These are phyloP conservation scores for Craseonycteris thonglongyai DNA, from an alignment of 2,113 vertebrate genomes.

Conservation along the genomic window DNA sequence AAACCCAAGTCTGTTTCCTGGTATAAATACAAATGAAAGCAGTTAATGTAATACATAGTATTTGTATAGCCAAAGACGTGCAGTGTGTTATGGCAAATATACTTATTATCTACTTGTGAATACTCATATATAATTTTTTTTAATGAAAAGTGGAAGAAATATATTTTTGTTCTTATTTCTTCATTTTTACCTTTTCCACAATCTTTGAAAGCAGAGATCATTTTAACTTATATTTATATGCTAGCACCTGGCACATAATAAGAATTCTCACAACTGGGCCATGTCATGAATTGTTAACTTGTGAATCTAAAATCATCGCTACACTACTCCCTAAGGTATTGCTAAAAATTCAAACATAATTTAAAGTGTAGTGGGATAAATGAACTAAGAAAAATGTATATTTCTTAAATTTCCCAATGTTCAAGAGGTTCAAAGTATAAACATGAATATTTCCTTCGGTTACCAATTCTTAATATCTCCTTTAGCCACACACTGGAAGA, in stretches of 20 bases:
- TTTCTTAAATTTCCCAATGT: neutral
- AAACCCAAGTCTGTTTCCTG: neutral
- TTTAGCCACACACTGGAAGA: neutral
- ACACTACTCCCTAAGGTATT: neutral
- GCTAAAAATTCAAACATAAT: neutral
- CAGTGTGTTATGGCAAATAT: neutral
- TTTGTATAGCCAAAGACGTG: neutral
- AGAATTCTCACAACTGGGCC: neutral
- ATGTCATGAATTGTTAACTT: neutral
- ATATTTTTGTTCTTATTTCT: slow-evolving; percentile 16
- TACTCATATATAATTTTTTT: slow-evolving; percentile 3
- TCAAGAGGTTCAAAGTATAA: neutral
- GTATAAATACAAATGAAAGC: neutral
- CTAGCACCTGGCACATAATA: neutral
- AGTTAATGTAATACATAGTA: neutral
- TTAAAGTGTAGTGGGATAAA: neutral
- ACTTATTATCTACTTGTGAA: neutral
- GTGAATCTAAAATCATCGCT: neutral
- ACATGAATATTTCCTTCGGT: neutral
- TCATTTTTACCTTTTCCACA: neutral
- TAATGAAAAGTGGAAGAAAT: neutral
- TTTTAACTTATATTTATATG: slow-evolving; percentile 41
- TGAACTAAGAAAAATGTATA: neutral
- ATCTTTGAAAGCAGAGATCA: neutral
- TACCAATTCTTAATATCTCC: neutral